These are phyloP conservation scores for Platycheirus rosarum DNA, from an alignment of 2,888 invertebrate genomes.

Conservation along the genomic window DNA sequence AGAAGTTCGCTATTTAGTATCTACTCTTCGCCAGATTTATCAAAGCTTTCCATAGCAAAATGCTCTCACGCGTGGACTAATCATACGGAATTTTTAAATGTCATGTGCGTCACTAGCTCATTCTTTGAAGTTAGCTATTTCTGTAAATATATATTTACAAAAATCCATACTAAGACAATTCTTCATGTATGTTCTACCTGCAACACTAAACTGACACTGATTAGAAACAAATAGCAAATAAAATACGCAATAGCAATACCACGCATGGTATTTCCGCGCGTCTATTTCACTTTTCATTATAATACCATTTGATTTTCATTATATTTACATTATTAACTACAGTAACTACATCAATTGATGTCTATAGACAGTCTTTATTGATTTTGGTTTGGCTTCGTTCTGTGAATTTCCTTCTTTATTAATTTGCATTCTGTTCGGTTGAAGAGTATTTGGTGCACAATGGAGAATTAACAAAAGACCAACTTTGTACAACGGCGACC, in stretches of 20 bases:
- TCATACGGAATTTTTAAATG: no score
- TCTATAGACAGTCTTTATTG: constrained; percentile 8
- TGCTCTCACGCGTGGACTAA: no score
- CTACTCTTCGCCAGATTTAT: no score
- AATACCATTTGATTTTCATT: constrained; percentile 51
- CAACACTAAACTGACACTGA: no score
- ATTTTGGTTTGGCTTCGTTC: constrained; percentile 38
- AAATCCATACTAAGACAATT: no score
- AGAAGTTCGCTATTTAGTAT: no score
- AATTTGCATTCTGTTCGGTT: constrained; percentile 44
- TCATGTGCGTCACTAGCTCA: not conserved
- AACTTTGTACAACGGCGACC: no score
- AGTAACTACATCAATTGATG: constrained; percentile 4
- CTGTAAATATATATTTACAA: no score
- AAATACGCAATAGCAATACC: not conserved
- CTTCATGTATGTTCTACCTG: no score
- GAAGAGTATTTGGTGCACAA: not conserved
- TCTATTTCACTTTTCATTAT: constrained; percentile 31
- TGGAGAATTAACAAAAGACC: not conserved
- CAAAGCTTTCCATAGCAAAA: no score
- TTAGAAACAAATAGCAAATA: no score
- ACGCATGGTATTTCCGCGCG: not conserved
- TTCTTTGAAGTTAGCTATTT: not conserved
- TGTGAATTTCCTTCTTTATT: constrained; percentile 35
- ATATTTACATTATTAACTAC: constrained; percentile 28